Percentiles rank a stretch among this genome's conserved stretches.
phyloP scores from a whole-genome alignment of 2,888 invertebrate species.

The Pedicia rivosa region DNA sequence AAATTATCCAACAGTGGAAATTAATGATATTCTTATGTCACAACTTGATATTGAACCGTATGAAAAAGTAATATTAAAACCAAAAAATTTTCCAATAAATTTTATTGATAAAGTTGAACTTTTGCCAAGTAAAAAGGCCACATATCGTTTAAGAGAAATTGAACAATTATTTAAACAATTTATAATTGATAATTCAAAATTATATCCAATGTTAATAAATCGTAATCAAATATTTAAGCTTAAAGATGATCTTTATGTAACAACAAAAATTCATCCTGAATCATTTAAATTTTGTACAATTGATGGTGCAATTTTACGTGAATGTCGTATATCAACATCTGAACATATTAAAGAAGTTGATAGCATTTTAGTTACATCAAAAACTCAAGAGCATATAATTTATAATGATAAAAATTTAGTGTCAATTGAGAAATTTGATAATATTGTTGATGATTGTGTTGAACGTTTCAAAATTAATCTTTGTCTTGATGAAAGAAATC shows the following conservation, averaged over 20 bases:
- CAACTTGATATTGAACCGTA: slow-evolving; percentile 23
- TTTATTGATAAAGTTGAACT: slow-evolving; percentile 30
- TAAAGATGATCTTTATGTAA: slow-evolving; percentile 23
- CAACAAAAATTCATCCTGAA: slow-evolving; percentile 26
- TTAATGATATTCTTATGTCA: slow-evolving; percentile 28
- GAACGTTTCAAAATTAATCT: slow-evolving; percentile 24
- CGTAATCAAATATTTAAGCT: slow-evolving; percentile 28
- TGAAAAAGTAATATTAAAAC: slow-evolving; percentile 23
- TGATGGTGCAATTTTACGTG: slow-evolving; percentile 28
- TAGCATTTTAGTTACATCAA: slow-evolving; percentile 29
- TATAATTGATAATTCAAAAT: slow-evolving; percentile 24
- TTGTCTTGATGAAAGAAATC: slow-evolving; percentile 24
- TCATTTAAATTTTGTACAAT: slow-evolving; percentile 29
- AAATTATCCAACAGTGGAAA: slow-evolving; percentile 20
- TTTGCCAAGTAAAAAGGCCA: slow-evolving; percentile 24
- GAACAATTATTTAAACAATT: slow-evolving; percentile 29
- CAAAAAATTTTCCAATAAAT: slow-evolving; percentile 25
- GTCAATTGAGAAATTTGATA: slow-evolving; percentile 24
- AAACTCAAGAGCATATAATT: slow-evolving; percentile 22
- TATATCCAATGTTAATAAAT: slow-evolving; percentile 23
- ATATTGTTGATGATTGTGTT: slow-evolving; percentile 23
- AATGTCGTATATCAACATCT: slow-evolving; percentile 27
- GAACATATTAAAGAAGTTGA: slow-evolving; percentile 34
- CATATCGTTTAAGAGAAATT: slow-evolving; percentile 20
- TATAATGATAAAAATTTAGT: slow-evolving; percentile 21